Conservation (phyloP, 1,140 invertebrate genomes). For the Drosophila sp. region DNA sequence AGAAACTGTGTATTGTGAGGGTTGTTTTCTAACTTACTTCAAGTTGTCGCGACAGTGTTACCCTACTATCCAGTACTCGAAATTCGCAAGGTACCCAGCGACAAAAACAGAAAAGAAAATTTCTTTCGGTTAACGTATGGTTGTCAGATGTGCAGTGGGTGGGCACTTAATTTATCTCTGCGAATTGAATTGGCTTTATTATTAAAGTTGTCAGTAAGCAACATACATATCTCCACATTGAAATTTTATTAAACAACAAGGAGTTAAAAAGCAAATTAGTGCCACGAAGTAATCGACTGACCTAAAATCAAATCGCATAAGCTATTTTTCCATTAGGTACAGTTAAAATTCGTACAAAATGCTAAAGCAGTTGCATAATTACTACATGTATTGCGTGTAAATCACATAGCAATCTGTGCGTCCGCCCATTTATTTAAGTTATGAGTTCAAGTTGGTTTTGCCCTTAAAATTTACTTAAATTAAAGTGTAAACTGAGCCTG, state of each 20-base stretch:
- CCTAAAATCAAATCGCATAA: no score
- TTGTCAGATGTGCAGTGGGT: slow-evolving; percentile 51
- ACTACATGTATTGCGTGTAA: no score
- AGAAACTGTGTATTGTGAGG: background rate
- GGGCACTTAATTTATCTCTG: slow-evolving; percentile 43
- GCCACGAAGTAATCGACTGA: no score
- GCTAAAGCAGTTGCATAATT: no score
- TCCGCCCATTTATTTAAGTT: no score
- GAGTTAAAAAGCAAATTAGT: no score
- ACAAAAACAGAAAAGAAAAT: slow-evolving; percentile 26
- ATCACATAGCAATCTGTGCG: no score
- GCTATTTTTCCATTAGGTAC: no score
- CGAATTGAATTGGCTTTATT: slow-evolving; percentile 49
- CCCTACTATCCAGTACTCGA: background rate
- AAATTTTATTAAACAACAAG: background rate
- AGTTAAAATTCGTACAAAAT: no score
- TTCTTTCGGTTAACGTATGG: slow-evolving; percentile 56
- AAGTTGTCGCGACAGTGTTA: background rate
- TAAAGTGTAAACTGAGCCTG: no score
- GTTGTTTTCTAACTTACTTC: slow-evolving; percentile 18
- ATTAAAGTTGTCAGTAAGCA: slow-evolving; percentile 62
- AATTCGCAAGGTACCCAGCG: slow-evolving; percentile 8
- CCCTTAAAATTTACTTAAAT: no score
- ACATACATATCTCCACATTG: background rate
- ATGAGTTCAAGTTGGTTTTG: no score